phyloP scores from a whole-genome alignment of 2,113 vertebrate genomes.

The Campylomormyrus tamandua region DNA sequence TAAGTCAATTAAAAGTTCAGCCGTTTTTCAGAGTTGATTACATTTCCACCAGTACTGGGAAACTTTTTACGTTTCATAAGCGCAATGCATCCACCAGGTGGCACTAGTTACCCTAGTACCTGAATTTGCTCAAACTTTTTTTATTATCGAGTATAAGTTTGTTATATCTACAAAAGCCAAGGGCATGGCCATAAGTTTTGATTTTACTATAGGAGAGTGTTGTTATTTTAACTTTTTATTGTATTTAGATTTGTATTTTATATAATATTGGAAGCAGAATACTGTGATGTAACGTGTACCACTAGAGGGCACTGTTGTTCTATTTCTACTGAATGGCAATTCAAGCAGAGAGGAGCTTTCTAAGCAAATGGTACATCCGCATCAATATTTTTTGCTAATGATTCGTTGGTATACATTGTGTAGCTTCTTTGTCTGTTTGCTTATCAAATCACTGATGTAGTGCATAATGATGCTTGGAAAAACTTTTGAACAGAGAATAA shows the following conservation, averaged over 20 bases:
- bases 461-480: background rate
- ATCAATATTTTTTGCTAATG: background rate
- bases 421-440: background rate
- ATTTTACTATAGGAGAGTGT: background rate
- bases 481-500: background rate
- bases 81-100: background rate
- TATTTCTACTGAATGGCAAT: background rate
- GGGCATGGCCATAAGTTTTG: background rate
- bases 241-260: background rate
- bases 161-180: background rate
- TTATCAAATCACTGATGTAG: background rate
- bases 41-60: background rate
- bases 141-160: background rate
- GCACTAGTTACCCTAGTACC: background rate
- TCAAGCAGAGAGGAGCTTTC: background rate
- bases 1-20: background rate
- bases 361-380: background rate
- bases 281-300: background rate
- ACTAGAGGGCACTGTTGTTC: conserved; percentile 9
- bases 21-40: background rate
- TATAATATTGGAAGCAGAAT: background rate
- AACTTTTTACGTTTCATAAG: background rate
- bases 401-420: background rate
- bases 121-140: background rate
- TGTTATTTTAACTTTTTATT: background rate